Evolutionary conservation across 2,888 invertebrate species (phyloP).

Genomic region (Tubulanus polymorphus): DNA sequence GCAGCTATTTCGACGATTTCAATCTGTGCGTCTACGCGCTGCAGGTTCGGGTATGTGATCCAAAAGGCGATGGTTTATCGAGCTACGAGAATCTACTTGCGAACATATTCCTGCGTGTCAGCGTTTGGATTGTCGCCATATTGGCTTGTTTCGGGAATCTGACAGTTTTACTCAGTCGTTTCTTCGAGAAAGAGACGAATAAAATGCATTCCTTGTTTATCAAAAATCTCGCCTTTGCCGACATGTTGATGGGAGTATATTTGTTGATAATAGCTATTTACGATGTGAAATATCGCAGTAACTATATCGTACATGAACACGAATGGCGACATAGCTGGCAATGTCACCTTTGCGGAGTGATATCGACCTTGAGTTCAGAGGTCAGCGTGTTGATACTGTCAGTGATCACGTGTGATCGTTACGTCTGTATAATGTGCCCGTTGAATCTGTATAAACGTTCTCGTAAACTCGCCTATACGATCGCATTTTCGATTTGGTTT

Average conservation of each 20-base stretch:
- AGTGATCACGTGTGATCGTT: slow-evolving; percentile 26
- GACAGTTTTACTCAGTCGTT: slow-evolving; percentile 54
- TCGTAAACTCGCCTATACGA: slow-evolving; percentile 18
- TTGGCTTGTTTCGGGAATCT: slow-evolving; percentile 61
- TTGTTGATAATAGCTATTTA: slow-evolving; percentile 61
- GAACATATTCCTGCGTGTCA: slow-evolving; percentile 35
- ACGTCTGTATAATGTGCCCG: slow-evolving; percentile 26
- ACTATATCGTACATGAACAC: slow-evolving; percentile 60
- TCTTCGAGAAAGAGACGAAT: slow-evolving; percentile 53
- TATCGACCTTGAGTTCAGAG: slow-evolving; percentile 29
- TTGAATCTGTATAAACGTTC: slow-evolving; percentile 20
- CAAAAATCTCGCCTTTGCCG: slow-evolving; percentile 62
- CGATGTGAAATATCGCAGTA: slow-evolving; percentile 58
- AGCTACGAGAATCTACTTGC: slow-evolving; percentile 26
- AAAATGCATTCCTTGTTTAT: slow-evolving; percentile 57
- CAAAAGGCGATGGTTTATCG: slow-evolving; percentile 27
- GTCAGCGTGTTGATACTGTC: slow-evolving; percentile 26
- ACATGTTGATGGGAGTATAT: slow-evolving; percentile 64
- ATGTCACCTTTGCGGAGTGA: slow-evolving; percentile 61
- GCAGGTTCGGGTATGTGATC: slow-evolving; percentile 20
- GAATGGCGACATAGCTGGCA: slow-evolving; percentile 60
- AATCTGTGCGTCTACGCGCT: slow-evolving; percentile 23
- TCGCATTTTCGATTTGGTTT: slow-evolving; percentile 23
- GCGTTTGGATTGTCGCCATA: slow-evolving; percentile 64
- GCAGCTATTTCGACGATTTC: slow-evolving; percentile 28